Base-by-base conservation (phyloP, 2,797 vertebrate genomes). In the Semaprochilodus insignis region DNA sequence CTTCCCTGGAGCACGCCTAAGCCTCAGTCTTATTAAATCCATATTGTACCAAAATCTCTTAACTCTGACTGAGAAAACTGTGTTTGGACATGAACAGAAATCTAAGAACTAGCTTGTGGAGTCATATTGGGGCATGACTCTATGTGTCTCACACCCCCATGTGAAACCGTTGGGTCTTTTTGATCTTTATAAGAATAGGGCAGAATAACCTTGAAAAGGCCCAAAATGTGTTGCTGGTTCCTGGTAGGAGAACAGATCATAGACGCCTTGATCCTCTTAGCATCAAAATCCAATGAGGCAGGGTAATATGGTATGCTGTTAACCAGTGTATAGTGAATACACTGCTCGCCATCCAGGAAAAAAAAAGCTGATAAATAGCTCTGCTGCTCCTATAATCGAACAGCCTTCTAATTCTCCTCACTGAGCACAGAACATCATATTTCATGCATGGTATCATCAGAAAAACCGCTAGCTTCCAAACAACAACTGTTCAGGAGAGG, bases 381-480 rank as follows among this genome's bases (percentile, higher is more conserved):
- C 48, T 52, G 23, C 44, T 27, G 23, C n/a, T 51, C 23, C n/a
- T 72, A 51, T 51, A 34, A 55, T 55, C 65, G 8, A 10, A 54
- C 5, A 3, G 8, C 19, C 16, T 54, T 55, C 25, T 55, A 31
- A 31, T 55, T 73, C 51, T 54, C 23, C 1, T 52, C 48, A 72
- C 70, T 72, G 71, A 73, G 25, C 71, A 51, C 13, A 52, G 48
- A 51, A 44, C 10, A 71, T 73, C 25, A 54, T 73, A 73, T 54
- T 54, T 73, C 71, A 73, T 55, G 16, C 23, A 44, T 31, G 1
- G 25, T 31, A 55, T 73, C 71, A 73, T 73, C 23, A 55, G 71
- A 73, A 31, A 73, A 54, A 73, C 48, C 55, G 23, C 71, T 16
- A 31, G 48, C 27, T 25, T 2, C 27, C 16, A 65, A 65, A 65